Evolutionary conservation across 2,113 vertebrate species (phyloP).

Genomic region (Sinosuthora webbiana): DNA sequence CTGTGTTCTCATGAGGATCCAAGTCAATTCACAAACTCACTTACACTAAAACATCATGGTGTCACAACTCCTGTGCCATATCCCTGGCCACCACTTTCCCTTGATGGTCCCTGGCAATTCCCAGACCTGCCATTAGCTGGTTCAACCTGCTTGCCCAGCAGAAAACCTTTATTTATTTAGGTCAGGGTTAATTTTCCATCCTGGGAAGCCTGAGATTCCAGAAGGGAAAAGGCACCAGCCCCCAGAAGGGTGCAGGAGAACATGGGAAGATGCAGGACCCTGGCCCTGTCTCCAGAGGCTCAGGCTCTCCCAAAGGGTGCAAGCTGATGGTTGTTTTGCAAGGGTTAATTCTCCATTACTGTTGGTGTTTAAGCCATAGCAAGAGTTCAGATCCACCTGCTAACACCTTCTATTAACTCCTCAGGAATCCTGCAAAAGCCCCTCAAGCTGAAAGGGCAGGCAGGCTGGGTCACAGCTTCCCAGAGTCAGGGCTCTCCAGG

Average conservation of each 20-base stretch:
- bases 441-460: background rate
- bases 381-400: background rate
- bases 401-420: background rate
- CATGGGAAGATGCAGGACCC: background rate
- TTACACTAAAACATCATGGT: background rate
- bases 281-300: background rate
- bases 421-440: background rate
- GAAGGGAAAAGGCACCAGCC: background rate
- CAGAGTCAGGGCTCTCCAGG: background rate
- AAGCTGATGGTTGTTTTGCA: background rate
- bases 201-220: background rate
- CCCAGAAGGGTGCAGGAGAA: background rate
- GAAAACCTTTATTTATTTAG: background rate
- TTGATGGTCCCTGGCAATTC: background rate
- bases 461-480: background rate
- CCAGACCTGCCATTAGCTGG: background rate
- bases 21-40: background rate
- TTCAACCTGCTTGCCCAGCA: background rate
- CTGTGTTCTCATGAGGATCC: accelerated
- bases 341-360: background rate
- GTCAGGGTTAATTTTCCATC: background rate
- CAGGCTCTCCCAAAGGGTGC: background rate
- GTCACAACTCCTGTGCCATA: background rate
- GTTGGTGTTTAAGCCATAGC: background rate
- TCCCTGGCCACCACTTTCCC: background rate